Base-by-base conservation (phyloP, 2,888 invertebrate genomes). In the Phyllotreta cruciferae region DNA sequence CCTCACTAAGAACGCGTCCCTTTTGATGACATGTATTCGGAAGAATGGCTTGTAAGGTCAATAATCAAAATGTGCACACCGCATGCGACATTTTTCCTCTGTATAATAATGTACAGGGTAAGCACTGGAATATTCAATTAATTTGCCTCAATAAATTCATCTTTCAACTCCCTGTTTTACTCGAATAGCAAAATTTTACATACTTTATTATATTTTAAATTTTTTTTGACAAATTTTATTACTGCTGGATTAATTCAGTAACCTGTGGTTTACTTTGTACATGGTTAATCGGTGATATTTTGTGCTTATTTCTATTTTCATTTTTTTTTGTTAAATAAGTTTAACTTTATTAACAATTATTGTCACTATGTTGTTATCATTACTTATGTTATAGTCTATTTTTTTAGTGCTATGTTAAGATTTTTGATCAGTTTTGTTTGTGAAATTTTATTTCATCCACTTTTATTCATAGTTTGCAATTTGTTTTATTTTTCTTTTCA, bases 321-420 rank as follows among this genome's bases (percentile, higher is more conserved):
- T 66, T 68, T 66, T 70, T 66, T 69, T 68, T 70, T 71, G 69
- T 73, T 71, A 56, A 38, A 67, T 70, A 69, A 66, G 65, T 68
- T 70, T 68, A 68, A 66, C 63, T 69, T 66, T 56, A 63, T 67
- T 65, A 67, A 67, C 67, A 70, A 67, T 68, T 70, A 63, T 64
- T 62, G 63, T 67, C 63, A 68, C 70, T 66, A 63, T 70, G 66
- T 73, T 71, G 70, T 73, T 71, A 68, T 71, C 68, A 71, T 73
- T 72, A 71, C 69, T 71, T 73, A 72, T 72, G 71, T 74, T 73
- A 74, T 72, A 74, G 73, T 75, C 71, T 75, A 74, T 77, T 74
- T 74, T 74, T 73, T 71, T 74, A 73, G 70, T 69, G 68, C 70
- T 73, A 72, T 71, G 73, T 76, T 73, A 72, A 72, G 63, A 63